Evolutionary conservation across 2,797 vertebrate genomes (phyloP).

Genomic region (Platyrinchus mystaceus): DNA sequence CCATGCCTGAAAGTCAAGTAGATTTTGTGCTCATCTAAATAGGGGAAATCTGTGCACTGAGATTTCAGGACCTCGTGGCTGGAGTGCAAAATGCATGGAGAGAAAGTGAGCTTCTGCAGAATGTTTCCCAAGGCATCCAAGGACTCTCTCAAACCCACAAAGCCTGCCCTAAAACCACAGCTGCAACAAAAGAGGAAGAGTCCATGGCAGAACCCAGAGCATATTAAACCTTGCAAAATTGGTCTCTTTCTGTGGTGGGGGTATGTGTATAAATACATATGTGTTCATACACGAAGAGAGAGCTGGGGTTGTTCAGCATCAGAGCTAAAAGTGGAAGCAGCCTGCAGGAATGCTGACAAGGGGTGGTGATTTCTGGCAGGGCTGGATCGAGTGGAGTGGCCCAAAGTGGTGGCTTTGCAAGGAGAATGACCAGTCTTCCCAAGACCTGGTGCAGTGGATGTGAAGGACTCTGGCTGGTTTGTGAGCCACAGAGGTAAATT

Average conservation of each 20-base stretch:
- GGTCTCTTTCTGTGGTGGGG: background rate
- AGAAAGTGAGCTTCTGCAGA: conserved; percentile 50
- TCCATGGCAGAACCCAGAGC: conserved; percentile 18
- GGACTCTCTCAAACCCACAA: conserved; percentile 62
- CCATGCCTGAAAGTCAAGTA: background rate
- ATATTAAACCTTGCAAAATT: conserved; percentile 48
- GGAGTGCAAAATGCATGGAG: conserved; percentile 27
- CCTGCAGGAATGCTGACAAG: background rate
- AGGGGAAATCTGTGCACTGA: conserved; percentile 30
- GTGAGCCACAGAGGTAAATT: background rate
- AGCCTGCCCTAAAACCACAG: conserved; percentile 64
- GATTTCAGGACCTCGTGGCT: conserved; percentile 51
- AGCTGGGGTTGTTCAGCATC: background rate
- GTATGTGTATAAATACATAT: background rate
- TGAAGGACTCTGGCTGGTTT: background rate
- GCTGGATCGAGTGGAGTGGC: background rate
- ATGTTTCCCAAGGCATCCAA: conserved; percentile 59
- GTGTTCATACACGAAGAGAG: background rate
- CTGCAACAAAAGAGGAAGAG: conserved; percentile 66
- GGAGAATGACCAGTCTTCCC: background rate
- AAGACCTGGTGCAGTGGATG: background rate
- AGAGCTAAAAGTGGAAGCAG: background rate
- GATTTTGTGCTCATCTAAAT: background rate
- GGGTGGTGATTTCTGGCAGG: background rate
- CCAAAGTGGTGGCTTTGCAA: background rate